These are phyloP conservation scores for Parnassius glacialis DNA, from an alignment of 2,888 invertebrate genomes.

Conservation along the genomic window DNA sequence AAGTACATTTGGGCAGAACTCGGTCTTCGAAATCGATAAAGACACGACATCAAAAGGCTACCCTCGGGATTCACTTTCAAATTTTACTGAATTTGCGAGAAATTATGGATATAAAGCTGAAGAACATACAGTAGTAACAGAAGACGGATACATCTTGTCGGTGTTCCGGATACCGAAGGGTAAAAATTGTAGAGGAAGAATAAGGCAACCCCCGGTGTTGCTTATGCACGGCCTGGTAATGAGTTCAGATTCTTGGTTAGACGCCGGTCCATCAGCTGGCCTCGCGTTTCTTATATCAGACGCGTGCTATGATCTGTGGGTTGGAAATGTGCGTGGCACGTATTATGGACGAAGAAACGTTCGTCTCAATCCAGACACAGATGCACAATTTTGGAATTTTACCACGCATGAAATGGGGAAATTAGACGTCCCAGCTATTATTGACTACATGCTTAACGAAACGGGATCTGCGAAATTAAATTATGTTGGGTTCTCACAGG, in stretches of 20 bases:
- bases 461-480: slow-evolving; percentile 49
- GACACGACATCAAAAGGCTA: neutral
- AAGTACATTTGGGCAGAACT: neutral
- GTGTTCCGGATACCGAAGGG: slow-evolving; percentile 49
- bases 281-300: slow-evolving; percentile 43
- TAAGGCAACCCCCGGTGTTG: slow-evolving; percentile 48
- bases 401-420: slow-evolving; percentile 87
- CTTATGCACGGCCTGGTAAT: slow-evolving; percentile 62
- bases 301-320: slow-evolving; percentile 48
- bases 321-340: slow-evolving; percentile 54
- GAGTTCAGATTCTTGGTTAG: slow-evolving; percentile 57
- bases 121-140: slow-evolving; percentile 52
- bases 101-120: slow-evolving; percentile 51
- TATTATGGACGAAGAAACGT: slow-evolving; percentile 79
- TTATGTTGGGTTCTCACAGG: slow-evolving; percentile 88
- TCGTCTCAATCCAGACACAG: slow-evolving; percentile 47
- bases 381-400: slow-evolving; percentile 69
- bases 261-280: slow-evolving; percentile 51
- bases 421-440: slow-evolving; percentile 86
- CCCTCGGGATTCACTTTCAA: slow-evolving; percentile 30
- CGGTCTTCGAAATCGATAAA: neutral
- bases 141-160: slow-evolving; percentile 58
- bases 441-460: slow-evolving; percentile 52
- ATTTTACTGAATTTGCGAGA: slow-evolving; percentile 47
- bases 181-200: slow-evolving; percentile 38